Evolutionary conservation across 23 tunicate genomes (phyloP).

Genomic region (Halocynthia roretzi): DNA sequence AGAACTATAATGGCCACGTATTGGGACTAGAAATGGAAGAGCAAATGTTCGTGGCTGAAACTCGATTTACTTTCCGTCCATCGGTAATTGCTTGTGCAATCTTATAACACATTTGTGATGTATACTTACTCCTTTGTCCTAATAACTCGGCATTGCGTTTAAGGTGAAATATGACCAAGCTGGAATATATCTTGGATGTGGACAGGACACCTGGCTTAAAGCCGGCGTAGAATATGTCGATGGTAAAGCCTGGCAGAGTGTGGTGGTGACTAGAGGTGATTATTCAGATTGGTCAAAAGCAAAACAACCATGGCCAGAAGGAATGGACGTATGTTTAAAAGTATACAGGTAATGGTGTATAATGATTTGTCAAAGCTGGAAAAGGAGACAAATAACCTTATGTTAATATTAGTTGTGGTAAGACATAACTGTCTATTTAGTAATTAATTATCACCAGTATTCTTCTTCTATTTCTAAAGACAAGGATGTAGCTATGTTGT

Average conservation of each 20-base stretch:
- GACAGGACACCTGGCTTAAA: conserved; percentile 71
- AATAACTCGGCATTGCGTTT: neutral
- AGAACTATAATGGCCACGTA: conserved; percentile 73
- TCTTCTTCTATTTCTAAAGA: conserved; percentile 9
- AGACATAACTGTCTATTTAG: neutral
- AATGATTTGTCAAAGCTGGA: neutral
- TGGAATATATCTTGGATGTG: conserved; percentile 80
- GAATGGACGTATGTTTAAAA: conserved; percentile 50
- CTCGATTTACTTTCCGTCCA: conserved; percentile 55
- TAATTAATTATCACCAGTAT: neutral
- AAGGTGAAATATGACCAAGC: conserved; percentile 87
- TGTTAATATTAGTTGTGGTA: neutral
- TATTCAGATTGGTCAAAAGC: conserved; percentile 93
- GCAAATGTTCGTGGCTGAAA: conserved; percentile 65
- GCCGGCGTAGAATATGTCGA: conserved; percentile 84
- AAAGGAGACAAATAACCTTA: neutral
- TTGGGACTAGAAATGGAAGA: conserved; percentile 61
- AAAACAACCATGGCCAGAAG: conserved; percentile 52
- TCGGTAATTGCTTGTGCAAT: conserved; percentile 11
- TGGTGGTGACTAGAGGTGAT: conserved; percentile 67
- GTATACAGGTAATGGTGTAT: conserved; percentile 51
- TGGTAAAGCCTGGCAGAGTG: conserved; percentile 73
- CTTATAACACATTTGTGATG: too few species aligned
- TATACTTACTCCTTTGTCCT: too few species aligned
- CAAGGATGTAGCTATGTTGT: conserved; percentile 59